Conservation (phyloP, 2,888 invertebrate species). For the Tenthredo distinguenda region DNA sequence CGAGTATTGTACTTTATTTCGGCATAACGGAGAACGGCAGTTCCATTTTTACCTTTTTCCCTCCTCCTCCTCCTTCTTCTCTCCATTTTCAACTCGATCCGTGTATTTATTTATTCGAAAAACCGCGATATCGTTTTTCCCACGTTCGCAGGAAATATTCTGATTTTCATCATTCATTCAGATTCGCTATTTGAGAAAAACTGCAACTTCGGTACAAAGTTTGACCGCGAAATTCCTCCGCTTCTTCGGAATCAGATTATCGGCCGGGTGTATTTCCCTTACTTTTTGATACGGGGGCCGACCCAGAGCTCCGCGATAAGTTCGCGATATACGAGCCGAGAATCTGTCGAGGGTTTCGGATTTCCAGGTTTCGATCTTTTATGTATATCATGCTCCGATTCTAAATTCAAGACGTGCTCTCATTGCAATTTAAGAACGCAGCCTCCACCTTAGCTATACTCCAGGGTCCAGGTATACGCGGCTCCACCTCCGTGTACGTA, state of each 20-base stretch:
- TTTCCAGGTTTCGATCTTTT: constrained; percentile 26
- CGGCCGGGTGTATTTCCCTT: background rate
- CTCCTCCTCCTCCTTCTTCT: background rate
- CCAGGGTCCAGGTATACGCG: too few relatives aligned
- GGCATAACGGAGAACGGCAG: constrained; percentile 3
- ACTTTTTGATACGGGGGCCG: background rate
- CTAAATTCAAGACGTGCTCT: constrained; percentile 46
- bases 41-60: background rate
- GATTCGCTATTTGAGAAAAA: too few relatives aligned
- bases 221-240: background rate
- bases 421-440: constrained; percentile 48
- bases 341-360: constrained; percentile 29
- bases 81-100: background rate
- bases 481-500: background rate
- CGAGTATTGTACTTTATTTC: constrained; percentile 44
- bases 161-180: background rate
- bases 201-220: background rate
- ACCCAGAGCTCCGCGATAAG: background rate
- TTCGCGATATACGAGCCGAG: background rate
- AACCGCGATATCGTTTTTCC: background rate
- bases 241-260: background rate
- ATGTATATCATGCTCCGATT: constrained; percentile 44
- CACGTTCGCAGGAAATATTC: background rate
- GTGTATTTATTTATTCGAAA: too few relatives aligned
- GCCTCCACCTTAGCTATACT: background rate